phyloP scores from a whole-genome alignment of 64 coral and sea anemone genomes.

The Stichodactyla helianthus region DNA sequence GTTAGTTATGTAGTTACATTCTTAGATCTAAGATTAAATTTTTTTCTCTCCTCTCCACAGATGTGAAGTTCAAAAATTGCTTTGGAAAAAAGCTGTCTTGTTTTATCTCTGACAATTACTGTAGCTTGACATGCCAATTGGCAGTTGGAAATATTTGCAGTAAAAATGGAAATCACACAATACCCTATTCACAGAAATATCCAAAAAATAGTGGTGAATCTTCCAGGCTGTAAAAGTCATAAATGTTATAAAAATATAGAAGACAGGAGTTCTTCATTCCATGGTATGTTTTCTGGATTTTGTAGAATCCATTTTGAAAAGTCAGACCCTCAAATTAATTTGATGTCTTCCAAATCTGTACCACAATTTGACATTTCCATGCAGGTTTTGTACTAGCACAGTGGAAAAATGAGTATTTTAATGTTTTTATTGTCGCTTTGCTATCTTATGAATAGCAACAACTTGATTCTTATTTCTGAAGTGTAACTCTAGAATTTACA shows the following conservation, averaged over 20 bases:
- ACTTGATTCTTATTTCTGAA: neutral
- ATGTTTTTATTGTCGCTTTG: neutral
- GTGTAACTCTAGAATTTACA: neutral
- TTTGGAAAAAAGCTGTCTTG: neutral
- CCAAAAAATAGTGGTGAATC: neutral
- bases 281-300: conserved; percentile 1
- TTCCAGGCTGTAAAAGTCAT: neutral
- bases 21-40: neutral
- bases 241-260: neutral
- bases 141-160: neutral
- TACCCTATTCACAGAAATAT: neutral
- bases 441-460: neutral
- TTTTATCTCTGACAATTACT: conserved; percentile 1
- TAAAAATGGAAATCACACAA: conserved; percentile 1
- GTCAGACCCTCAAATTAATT: neutral
- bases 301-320: neutral
- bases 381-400: neutral
- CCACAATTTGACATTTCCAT: neutral
- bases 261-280: neutral
- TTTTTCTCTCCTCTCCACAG: neutral
- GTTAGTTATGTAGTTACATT: too few species aligned
- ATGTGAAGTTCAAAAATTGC: neutral
- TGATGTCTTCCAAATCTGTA: neutral
- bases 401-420: neutral
- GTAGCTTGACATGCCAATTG: neutral